phyloP scores from a whole-genome alignment of 2,113 vertebrate genomes.

The Phylloscopus trochiloides region DNA sequence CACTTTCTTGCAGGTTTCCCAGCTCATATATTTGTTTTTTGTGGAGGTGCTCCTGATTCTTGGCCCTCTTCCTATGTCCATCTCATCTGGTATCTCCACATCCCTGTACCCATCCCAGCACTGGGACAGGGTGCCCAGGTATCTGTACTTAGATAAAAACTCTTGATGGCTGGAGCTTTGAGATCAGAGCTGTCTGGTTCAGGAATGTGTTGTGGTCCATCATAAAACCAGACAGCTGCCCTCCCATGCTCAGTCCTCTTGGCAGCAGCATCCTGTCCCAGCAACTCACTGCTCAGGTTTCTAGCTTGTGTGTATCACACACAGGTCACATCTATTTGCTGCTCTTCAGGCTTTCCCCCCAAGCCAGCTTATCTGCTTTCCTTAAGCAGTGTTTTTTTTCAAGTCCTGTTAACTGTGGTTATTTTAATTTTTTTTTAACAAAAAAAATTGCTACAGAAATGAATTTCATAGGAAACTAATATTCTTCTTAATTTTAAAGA shows the following conservation, averaged over 20 bases:
- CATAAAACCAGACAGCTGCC: not conserved
- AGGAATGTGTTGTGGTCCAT: not conserved
- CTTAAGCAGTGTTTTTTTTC: not conserved
- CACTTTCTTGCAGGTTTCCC: not conserved
- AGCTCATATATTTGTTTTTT: not conserved
- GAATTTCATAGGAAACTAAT: not conserved
- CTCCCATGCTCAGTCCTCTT: not conserved
- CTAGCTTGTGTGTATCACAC: not conserved
- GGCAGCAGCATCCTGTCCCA: not conserved
- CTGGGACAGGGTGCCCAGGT: not conserved
- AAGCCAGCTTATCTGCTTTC: not conserved
- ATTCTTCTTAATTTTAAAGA: not conserved
- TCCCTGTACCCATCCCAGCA: not conserved
- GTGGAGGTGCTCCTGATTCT: not conserved
- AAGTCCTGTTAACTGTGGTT: not conserved
- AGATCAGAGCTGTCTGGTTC: not conserved
- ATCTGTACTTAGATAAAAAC: not conserved
- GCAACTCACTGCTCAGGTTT: not conserved
- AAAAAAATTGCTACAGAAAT: not conserved
- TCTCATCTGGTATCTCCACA: not conserved
- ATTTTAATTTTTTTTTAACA: not conserved
- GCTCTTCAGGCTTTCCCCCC: not conserved
- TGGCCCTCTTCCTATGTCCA: not conserved
- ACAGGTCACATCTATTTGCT: not conserved
- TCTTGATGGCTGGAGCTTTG: not conserved